phyloP scores from a whole-genome alignment of 2,797 vertebrate genomes.

The Sebastes vulpes region DNA sequence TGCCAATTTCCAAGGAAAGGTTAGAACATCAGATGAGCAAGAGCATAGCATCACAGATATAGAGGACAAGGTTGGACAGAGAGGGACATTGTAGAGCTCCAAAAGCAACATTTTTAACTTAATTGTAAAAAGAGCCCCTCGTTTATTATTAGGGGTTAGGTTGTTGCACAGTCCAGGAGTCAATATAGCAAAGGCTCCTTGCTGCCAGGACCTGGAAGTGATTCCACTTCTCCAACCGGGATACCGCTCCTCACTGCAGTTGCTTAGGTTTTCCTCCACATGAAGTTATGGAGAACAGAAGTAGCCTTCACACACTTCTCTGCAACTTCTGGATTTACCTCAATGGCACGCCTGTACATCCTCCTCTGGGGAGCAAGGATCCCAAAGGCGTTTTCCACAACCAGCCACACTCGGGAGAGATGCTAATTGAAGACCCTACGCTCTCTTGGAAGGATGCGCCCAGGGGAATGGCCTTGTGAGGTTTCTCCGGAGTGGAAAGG shows the following conservation, averaged over 20 bases:
- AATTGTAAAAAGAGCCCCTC: neutral
- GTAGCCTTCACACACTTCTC: constrained; percentile 17
- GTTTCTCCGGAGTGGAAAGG: neutral
- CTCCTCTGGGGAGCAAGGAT: constrained; percentile 3
- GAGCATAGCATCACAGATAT: neutral
- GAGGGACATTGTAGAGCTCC: neutral
- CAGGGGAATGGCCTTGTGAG: neutral
- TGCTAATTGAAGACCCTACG: neutral
- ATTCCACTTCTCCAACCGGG: neutral
- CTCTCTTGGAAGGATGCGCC: neutral
- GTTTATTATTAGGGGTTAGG: neutral
- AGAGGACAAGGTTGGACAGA: neutral
- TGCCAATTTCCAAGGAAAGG: neutral
- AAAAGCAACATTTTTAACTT: neutral
- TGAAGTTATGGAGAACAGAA: neutral
- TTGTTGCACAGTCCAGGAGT: neutral
- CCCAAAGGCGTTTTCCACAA: constrained; percentile 5
- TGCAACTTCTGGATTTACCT: neutral
- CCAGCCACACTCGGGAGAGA: neutral
- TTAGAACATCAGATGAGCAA: neutral
- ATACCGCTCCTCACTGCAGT: neutral
- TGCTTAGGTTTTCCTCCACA: neutral
- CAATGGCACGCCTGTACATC: neutral
- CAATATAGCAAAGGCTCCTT: neutral
- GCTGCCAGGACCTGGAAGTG: neutral